phyloP scores from a whole-genome alignment of 2,888 invertebrate genomes.

The Eupithecia tripunctaria region DNA sequence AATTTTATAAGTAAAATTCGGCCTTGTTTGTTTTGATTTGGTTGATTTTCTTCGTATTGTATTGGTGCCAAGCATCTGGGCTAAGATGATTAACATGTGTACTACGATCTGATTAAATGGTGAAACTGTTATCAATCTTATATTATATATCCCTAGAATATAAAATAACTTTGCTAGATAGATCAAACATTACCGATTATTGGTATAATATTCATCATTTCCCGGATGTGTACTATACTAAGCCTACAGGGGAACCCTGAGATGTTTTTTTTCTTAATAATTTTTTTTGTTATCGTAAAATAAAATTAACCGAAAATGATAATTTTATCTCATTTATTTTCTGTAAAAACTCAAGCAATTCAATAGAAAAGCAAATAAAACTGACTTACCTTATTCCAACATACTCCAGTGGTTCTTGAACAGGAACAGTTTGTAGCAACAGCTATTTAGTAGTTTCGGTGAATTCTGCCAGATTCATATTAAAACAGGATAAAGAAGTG shows the following conservation, averaged over 20 bases:
- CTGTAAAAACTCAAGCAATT: neutral
- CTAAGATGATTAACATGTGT: neutral
- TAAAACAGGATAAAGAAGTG: too few relatives aligned
- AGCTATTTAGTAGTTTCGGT: neutral
- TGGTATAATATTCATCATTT: neutral
- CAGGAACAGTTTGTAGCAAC: neutral
- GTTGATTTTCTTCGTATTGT: slow-evolving; percentile 8
- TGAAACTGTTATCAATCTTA: neutral
- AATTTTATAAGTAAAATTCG: neutral
- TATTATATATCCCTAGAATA: neutral
- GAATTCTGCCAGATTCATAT: neutral
- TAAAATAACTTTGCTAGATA: neutral
- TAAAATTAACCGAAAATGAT: neutral
- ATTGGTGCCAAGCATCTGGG: slow-evolving; percentile 4
- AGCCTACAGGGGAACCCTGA: too few relatives aligned
- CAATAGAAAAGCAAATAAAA: neutral
- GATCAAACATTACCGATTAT: too few relatives aligned
- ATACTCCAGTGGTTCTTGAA: neutral
- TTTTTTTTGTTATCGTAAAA: neutral
- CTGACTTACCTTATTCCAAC: neutral
- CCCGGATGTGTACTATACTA: neutral
- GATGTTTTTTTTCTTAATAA: too few relatives aligned
- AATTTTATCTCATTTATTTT: neutral
- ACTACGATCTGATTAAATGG: neutral
- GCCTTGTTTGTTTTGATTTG: neutral